These are phyloP conservation scores for Eupleurogrammus muticus DNA, from an alignment of 2,797 vertebrate genomes.

Conservation along the genomic window DNA sequence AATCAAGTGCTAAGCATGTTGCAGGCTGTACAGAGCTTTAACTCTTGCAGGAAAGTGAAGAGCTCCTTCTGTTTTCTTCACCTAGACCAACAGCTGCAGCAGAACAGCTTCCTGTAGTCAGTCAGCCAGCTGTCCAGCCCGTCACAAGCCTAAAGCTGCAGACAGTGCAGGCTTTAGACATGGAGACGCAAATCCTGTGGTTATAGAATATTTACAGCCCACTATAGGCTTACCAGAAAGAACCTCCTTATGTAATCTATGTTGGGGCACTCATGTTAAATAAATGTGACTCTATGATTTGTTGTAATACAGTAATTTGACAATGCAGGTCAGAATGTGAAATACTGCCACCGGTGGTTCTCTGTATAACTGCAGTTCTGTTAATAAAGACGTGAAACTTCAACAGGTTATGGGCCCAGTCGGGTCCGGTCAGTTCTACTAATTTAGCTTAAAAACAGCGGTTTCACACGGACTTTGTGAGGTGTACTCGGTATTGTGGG, in stretches of 20 bases:
- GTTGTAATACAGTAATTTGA: too few species aligned
- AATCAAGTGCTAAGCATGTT: neutral
- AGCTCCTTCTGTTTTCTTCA: conserved; percentile 44
- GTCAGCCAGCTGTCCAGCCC: conserved; percentile 42
- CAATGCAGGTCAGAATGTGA: too few species aligned
- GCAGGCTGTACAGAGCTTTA: neutral
- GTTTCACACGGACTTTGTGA: too few species aligned
- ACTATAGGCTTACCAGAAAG: neutral
- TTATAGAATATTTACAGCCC: neutral
- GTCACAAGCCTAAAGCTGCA: conserved; percentile 34
- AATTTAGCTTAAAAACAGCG: too few species aligned
- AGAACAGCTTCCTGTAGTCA: conserved; percentile 31
- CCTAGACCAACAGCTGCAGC: conserved; percentile 65
- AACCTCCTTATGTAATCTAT: neutral
- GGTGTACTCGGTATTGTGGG: too few species aligned
- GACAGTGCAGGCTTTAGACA: conserved; percentile 28
- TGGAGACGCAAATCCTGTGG: conserved; percentile 15
- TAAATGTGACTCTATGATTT: neutral
- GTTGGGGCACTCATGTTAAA: neutral
- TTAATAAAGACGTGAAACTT: too few species aligned
- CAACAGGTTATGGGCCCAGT: too few species aligned
- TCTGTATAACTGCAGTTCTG: too few species aligned
- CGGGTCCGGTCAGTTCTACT: too few species aligned
- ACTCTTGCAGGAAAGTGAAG: conserved; percentile 23
- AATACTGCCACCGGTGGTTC: too few species aligned